These are phyloP conservation scores for Cydia splendana DNA, from an alignment of 1,140 invertebrate genomes.

Conservation along the genomic window DNA sequence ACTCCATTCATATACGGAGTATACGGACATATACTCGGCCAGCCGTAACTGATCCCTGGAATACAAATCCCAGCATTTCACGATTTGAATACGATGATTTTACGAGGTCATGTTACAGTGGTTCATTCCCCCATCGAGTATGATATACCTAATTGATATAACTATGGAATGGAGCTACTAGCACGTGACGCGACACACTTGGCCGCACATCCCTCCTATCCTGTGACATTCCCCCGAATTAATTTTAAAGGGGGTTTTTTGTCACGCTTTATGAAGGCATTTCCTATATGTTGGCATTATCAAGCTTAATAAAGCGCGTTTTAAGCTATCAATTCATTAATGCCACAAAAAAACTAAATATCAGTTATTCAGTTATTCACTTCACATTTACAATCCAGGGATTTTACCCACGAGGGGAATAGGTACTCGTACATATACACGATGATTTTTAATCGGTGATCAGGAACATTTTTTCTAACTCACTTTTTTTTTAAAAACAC, in stretches of 20 bases:
- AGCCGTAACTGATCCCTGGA: not conserved
- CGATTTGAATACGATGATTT: not conserved
- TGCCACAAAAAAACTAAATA: no score
- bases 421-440: no score
- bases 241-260: slow-evolving; percentile 9
- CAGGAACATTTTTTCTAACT: no score
- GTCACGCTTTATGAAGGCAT: not conserved
- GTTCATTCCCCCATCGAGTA: not conserved
- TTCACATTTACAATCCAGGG: no score
- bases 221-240: slow-evolving; percentile 13
- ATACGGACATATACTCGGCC: not conserved
- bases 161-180: slow-evolving; percentile 21
- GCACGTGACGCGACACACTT: slow-evolving; percentile 20
- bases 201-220: slow-evolving; percentile 21
- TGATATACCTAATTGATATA: not conserved
- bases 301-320: not conserved
- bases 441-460: no score
- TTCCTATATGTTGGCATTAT: not conserved
- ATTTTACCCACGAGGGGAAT: no score
- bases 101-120: not conserved
- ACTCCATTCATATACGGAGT: not conserved
- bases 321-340: no score
- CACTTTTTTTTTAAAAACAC: no score
- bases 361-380: no score
- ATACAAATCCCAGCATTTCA: not conserved